Conservation (phyloP, 2,888 invertebrate species). For the Aplocera efformata region DNA sequence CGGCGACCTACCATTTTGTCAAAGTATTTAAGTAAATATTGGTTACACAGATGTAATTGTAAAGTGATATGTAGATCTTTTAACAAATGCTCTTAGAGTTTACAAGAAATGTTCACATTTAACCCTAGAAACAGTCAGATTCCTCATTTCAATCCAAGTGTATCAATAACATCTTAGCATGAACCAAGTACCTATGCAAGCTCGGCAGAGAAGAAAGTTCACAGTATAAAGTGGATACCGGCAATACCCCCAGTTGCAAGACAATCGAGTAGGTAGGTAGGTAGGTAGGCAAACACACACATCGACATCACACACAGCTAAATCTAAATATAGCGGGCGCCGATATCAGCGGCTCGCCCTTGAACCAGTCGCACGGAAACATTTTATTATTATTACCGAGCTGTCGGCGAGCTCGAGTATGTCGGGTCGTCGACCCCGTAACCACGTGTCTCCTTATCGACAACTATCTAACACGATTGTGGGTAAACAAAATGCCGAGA, state of each 20-base stretch:
- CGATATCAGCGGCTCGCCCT: conserved; percentile 81
- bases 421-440: conserved; percentile 76
- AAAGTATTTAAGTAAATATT: too few species aligned
- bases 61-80: too few species aligned
- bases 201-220: conserved; percentile 19
- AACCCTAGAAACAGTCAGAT: too few species aligned
- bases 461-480: conserved; percentile 81
- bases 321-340: conserved; percentile 80
- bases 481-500: conserved; percentile 77
- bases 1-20: too few species aligned
- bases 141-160: neutral
- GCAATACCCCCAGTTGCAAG: conserved; percentile 40
- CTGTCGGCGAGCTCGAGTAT: conserved; percentile 79
- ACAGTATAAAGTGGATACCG: conserved; percentile 15
- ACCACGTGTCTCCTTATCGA: conserved; percentile 81
- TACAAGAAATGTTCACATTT: too few species aligned
- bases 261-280: conserved; percentile 45
- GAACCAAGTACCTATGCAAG: conserved; percentile 17
- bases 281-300: conserved; percentile 41
- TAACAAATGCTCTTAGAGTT: too few species aligned
- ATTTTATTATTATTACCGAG: conserved; percentile 81
- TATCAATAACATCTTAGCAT: conserved; percentile 3
- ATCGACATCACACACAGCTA: conserved; percentile 71
- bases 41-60: too few species aligned
- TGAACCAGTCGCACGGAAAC: conserved; percentile 81